phyloP scores from a whole-genome alignment of 2,888 invertebrate species.

The Standfussiana lucernea region DNA sequence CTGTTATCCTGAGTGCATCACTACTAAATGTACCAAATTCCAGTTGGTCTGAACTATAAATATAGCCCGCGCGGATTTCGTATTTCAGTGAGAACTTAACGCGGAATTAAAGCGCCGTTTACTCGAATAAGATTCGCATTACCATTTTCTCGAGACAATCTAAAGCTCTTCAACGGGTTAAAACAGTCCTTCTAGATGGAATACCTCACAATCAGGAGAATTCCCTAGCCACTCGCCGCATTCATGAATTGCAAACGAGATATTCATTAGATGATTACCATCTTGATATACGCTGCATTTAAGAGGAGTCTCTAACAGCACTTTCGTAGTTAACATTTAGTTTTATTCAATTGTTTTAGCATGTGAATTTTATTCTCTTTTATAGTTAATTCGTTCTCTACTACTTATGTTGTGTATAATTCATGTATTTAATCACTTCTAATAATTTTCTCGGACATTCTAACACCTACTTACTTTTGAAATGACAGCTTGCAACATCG shows the following conservation, averaged over 20 bases:
- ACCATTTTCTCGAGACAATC: constrained; percentile 19
- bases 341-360: constrained; percentile 40
- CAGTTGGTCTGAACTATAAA: constrained; percentile 55
- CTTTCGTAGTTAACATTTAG: constrained; percentile 46
- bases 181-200: constrained; percentile 33
- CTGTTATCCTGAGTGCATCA: constrained; percentile 54
- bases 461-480: not conserved
- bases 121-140: constrained; percentile 30
- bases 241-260: constrained; percentile 58
- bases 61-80: constrained; percentile 40
- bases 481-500: constrained; percentile 22
- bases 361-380: constrained; percentile 47
- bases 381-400: constrained; percentile 45
- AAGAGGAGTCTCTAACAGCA: constrained; percentile 36
- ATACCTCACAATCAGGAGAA: constrained; percentile 23
- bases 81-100: constrained; percentile 22
- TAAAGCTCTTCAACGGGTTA: constrained; percentile 26
- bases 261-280: constrained; percentile 47
- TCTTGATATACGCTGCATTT: constrained; percentile 38
- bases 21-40: constrained; percentile 41
- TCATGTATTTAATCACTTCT: constrained; percentile 26
- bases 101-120: constrained; percentile 20
- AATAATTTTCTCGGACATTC: not conserved
- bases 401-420: constrained; percentile 24
- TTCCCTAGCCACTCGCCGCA: constrained; percentile 32